Evolutionary conservation across 2,888 invertebrate species (phyloP).

Genomic region (Euplexia lucipara): DNA sequence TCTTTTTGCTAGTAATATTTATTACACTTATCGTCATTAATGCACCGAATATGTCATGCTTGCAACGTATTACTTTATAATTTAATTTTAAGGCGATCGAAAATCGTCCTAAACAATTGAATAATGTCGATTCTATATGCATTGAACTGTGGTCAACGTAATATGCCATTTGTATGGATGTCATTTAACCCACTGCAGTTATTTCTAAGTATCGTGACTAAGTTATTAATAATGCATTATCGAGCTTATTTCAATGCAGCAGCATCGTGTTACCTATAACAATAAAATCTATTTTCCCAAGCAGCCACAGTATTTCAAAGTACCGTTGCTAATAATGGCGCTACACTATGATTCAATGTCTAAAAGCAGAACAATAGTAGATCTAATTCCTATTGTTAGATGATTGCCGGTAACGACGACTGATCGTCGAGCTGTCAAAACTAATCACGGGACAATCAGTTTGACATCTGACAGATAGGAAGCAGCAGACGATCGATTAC

Average conservation of each 20-base stretch:
- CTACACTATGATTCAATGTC: conserved; percentile 47
- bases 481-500: conserved; percentile 29
- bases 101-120: no score
- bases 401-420: conserved; percentile 37
- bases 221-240: conserved; percentile 10
- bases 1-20: no score
- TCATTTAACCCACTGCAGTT: not conserved
- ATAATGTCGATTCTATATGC: not conserved
- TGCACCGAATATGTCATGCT: no score
- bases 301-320: conserved; percentile 4
- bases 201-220: conserved; percentile 5
- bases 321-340: conserved; percentile 35
- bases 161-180: not conserved
- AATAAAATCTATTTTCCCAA: conserved; percentile 29
- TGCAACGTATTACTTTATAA: not conserved
- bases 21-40: no score
- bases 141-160: not conserved
- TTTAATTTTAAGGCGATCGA: not conserved
- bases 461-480: conserved; percentile 53
- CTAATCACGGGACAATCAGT: conserved; percentile 51
- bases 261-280: conserved; percentile 4
- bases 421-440: conserved; percentile 53
- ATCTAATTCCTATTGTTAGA: conserved; percentile 47
- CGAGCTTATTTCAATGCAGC: conserved; percentile 17
- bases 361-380: conserved; percentile 44